Conservation (phyloP, 1,140 invertebrate genomes). For the Lysiphlebus fabarum region DNA sequence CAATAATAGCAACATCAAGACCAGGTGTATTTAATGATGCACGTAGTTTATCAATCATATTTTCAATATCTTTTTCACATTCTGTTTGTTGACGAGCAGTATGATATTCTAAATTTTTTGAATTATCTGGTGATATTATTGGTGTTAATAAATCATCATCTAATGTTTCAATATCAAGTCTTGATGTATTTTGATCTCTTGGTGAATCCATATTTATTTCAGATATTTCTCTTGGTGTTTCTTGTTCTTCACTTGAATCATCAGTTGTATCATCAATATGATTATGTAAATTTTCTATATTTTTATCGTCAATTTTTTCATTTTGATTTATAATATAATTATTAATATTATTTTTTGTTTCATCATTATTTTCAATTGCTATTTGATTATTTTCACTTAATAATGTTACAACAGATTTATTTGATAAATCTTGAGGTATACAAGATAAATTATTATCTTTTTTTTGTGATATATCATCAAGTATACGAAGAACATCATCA, state of each 20-base stretch:
- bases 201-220: constrained; percentile 49
- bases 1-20: constrained; percentile 46
- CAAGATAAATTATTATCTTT: constrained; percentile 11
- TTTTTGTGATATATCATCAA: constrained; percentile 42
- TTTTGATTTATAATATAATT: neutral
- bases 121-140: neutral
- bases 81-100: constrained; percentile 33
- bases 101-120: constrained; percentile 33
- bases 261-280: constrained; percentile 27
- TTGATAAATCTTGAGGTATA: constrained; percentile 43
- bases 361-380: constrained; percentile 6
- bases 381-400: no score
- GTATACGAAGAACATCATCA: constrained; percentile 39
- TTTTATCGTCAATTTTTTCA: constrained; percentile 16
- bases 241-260: constrained; percentile 42
- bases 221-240: constrained; percentile 43
- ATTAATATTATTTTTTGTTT: constrained; percentile 14
- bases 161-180: constrained; percentile 37
- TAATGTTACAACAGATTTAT: constrained; percentile 21
- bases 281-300: constrained; percentile 20
- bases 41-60: constrained; percentile 51
- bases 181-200: constrained; percentile 41
- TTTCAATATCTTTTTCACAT: constrained; percentile 49
- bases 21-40: constrained; percentile 50
- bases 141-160: constrained; percentile 39